phyloP scores from a whole-genome alignment of 2,113 vertebrate genomes.

The Mugil cephalus region DNA sequence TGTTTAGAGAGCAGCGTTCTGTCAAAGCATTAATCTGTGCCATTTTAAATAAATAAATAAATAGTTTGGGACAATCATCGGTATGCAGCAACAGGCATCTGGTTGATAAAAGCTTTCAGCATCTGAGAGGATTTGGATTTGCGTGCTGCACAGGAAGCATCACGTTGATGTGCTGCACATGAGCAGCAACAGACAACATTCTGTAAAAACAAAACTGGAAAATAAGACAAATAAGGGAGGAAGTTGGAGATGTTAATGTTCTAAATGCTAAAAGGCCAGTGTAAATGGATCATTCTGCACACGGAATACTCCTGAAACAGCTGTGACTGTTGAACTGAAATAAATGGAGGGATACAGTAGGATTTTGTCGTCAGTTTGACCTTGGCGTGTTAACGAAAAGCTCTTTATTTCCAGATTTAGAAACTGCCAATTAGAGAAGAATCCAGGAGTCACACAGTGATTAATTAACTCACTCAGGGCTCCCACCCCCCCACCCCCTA shows the following conservation, averaged over 20 bases:
- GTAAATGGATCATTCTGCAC: neutral
- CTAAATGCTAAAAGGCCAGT: neutral
- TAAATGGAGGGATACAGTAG: neutral
- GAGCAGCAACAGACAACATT: neutral
- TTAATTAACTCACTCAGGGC: conserved; percentile 67
- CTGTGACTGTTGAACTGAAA: neutral
- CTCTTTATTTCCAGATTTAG: conserved; percentile 65
- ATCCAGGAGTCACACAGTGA: conserved; percentile 60
- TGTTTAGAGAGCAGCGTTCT: neutral
- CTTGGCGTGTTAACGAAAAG: conserved; percentile 41
- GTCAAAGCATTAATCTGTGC: conserved; percentile 21
- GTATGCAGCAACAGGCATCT: neutral
- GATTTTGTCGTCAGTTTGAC: conserved; percentile 44
- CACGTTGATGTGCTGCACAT: neutral
- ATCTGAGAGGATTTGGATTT: too few species aligned
- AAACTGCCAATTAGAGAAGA: conserved; percentile 61
- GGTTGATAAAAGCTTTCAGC: conserved; percentile 7
- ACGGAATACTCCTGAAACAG: neutral
- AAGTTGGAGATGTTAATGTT: neutral
- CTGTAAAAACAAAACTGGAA: too few species aligned
- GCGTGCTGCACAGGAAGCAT: too few species aligned
- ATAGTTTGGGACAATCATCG: neutral
- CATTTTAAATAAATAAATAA: neutral
- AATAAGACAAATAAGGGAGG: too few species aligned
- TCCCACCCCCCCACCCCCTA: conserved; percentile 61